These are phyloP conservation scores for Scaptomyza hsui DNA, from an alignment of 1,140 invertebrate species.

Conservation along the genomic window DNA sequence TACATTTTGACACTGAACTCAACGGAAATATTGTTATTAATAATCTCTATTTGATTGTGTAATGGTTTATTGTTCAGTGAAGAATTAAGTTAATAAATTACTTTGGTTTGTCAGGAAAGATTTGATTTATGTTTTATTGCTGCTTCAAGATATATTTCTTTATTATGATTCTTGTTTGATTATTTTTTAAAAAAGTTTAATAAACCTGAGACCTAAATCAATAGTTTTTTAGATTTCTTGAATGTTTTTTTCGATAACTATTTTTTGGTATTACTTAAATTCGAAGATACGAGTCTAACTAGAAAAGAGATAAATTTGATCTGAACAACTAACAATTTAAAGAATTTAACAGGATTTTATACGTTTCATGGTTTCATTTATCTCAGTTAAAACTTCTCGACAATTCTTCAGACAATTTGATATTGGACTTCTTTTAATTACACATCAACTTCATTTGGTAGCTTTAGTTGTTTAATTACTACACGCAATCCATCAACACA, in stretches of 20 bases:
- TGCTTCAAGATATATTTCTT: too few relatives aligned
- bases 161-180: too few relatives aligned
- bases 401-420: neutral
- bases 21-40: neutral
- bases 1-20: constrained; percentile 20
- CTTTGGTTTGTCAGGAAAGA: neutral
- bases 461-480: constrained; percentile 17
- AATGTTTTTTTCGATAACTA: too few relatives aligned
- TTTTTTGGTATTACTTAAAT: too few relatives aligned
- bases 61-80: neutral
- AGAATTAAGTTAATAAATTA: neutral
- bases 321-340: too few relatives aligned
- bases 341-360: neutral
- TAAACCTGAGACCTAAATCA: too few relatives aligned
- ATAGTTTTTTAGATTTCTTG: too few relatives aligned
- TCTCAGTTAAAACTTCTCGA: neutral
- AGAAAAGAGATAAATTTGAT: too few relatives aligned
- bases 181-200: too few relatives aligned
- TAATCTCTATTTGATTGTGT: neutral
- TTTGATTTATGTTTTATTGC: too few relatives aligned
- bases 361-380: neutral
- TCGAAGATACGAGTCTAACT: too few relatives aligned
- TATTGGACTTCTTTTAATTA: constrained; percentile 17
- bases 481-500: constrained; percentile 23
- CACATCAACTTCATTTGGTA: neutral